These are phyloP conservation scores for Asbolus verrucosus DNA, from an alignment of 1,140 invertebrate species.

Conservation along the genomic window DNA sequence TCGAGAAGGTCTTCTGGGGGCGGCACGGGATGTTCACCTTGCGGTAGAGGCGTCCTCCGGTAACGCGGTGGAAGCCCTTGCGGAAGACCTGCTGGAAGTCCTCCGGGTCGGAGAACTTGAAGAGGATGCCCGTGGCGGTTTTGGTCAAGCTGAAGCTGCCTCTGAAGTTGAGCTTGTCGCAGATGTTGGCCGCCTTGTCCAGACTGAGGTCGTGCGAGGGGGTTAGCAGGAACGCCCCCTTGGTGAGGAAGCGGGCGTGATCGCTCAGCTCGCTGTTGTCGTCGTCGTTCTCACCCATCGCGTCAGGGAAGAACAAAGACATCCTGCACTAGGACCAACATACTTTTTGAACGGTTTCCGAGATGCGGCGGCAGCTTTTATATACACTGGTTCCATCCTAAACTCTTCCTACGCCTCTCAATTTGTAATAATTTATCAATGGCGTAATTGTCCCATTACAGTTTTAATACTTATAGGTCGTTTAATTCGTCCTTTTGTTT, in stretches of 20 bases:
- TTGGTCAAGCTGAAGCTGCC: slow-evolving; percentile 86
- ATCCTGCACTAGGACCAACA: slow-evolving; percentile 41
- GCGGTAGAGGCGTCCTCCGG: slow-evolving; percentile 62
- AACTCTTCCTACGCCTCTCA: slow-evolving; percentile 49
- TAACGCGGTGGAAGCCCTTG: slow-evolving; percentile 81
- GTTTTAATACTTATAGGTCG: slow-evolving; percentile 9
- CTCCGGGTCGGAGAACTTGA: slow-evolving; percentile 87
- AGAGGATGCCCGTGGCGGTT: slow-evolving; percentile 87
- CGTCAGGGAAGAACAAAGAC: slow-evolving; percentile 59
- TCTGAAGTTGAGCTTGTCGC: slow-evolving; percentile 88
- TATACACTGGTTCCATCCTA: slow-evolving; percentile 26
- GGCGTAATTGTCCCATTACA: slow-evolving; percentile 26
- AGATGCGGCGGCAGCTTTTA: slow-evolving; percentile 6
- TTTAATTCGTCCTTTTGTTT: slow-evolving; percentile 23
- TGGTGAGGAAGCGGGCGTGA: slow-evolving; percentile 74
- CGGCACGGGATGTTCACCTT: slow-evolving; percentile 85
- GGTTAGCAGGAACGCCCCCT: slow-evolving; percentile 84
- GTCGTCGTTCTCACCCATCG: slow-evolving; percentile 68
- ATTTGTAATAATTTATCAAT: slow-evolving; percentile 55
- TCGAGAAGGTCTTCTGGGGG: slow-evolving; percentile 82
- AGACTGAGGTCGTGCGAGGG: slow-evolving; percentile 85
- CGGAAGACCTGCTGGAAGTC: slow-evolving; percentile 87
- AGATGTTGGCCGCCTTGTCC: slow-evolving; percentile 86
- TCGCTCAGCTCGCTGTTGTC: slow-evolving; percentile 76
- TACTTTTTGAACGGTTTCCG: slow-evolving; percentile 10